Percentiles rank a stretch among this genome's conserved stretches.
These are phyloP conservation scores for Ganaspis brasiliensis DNA, from an alignment of 2,888 invertebrate genomes.

Conservation along the genomic window DNA sequence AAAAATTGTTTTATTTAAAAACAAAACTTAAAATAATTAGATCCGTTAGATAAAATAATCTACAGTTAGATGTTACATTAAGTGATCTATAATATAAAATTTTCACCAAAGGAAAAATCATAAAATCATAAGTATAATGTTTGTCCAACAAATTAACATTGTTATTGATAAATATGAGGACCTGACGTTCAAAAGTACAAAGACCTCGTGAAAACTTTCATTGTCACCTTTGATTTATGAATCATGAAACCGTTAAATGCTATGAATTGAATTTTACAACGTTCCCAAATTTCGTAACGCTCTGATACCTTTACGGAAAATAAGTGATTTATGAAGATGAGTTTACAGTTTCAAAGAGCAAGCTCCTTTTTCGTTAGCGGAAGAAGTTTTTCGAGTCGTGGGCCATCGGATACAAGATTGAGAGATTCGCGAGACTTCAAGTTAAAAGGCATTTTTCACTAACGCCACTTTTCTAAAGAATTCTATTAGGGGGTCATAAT, in stretches of 20 bases:
- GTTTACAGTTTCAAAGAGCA: conserved; percentile 28
- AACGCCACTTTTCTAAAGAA: neutral
- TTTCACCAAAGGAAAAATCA: neutral
- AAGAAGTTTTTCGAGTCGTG: conserved; percentile 17
- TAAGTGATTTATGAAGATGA: conserved; percentile 37
- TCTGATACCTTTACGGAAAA: conserved; percentile 32
- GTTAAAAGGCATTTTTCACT: neutral
- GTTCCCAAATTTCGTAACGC: conserved; percentile 44
- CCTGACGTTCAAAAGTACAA: neutral
- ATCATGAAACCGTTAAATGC: conserved; percentile 28
- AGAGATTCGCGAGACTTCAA: conserved; percentile 14
- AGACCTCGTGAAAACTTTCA: conserved; percentile 1
- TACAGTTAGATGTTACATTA: too few relatives aligned
- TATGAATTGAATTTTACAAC: conserved; percentile 39
- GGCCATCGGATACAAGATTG: conserved; percentile 23
- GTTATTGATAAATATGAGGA: neutral
- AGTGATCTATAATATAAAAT: too few relatives aligned
- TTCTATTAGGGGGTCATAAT: conserved; percentile 8
- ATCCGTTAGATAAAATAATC: too few relatives aligned
- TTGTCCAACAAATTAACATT: neutral
- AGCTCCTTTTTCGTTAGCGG: conserved; percentile 14
- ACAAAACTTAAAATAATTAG: too few relatives aligned
- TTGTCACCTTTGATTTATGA: conserved; percentile 25
- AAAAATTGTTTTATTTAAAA: too few relatives aligned
- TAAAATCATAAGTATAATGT: neutral